Evolutionary conservation across 2,888 invertebrate species (phyloP), one percentile per base, ranked within the genome.

Genomic region (Sinopyrophorus schimmeli): DNA sequence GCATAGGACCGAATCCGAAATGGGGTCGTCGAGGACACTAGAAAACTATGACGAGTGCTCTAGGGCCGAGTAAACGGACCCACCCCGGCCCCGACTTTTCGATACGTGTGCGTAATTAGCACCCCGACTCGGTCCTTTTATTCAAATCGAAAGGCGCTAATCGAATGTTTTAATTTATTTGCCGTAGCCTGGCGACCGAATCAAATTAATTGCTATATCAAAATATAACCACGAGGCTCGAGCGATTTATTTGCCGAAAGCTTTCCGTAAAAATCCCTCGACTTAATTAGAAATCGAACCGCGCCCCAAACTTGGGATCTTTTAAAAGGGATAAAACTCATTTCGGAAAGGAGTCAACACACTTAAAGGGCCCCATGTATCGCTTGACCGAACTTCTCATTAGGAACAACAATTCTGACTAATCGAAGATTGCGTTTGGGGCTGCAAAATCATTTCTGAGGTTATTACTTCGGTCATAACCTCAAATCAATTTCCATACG

Each of bases 51-150:
- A 42, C 34, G 32, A 34, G 42, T 34, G 34, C 32, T 40, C 34
- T 26, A 42, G n/a, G n/a, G n/a, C n/a, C n/a, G 18, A 42, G 34
- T 26, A 42, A 42, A 34, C 34, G 34, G 31, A 40, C 40, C 23
- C n/a, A n/a, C n/a, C n/a, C n/a, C n/a, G n/a, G n/a, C 28, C 21
- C 5, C 20, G 31, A 40, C 40, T 40, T 40, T 40, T n/a, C n/a
- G n/a, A n/a, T n/a, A n/a, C 11, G 40, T 23, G 12, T n/a, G n/a
- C 27, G 23, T 17, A 42, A 42, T 34, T 42, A 42, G 17, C 24
- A 18, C 42, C 34, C 9, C 1, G 21, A n/a, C n/a, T n/a, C n/a
- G n/a, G n/a, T n/a, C n/a, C n/a, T n/a, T n/a, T n/a, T n/a, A n/a
- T n/a, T n/a, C n/a, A n/a, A n/a, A n/a, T n/a, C n/a, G n/a, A n/a